phyloP scores from a whole-genome alignment of 2,113 vertebrate genomes.

The Microtus richardsoni region DNA sequence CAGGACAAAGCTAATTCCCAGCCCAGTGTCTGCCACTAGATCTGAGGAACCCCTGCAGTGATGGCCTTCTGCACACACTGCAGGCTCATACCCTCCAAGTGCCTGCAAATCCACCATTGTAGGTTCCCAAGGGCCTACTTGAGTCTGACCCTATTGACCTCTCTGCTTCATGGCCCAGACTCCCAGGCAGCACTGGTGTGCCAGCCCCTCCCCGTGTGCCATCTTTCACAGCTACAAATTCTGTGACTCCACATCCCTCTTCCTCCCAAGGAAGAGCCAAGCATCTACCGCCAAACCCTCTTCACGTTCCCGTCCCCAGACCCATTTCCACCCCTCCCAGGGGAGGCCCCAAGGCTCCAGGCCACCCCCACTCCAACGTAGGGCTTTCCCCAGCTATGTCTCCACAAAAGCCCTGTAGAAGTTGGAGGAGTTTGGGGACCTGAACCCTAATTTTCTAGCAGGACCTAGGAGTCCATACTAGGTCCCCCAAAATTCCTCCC shows the following conservation, averaged over 20 bases:
- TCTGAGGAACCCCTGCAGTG: neutral
- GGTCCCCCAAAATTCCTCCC: neutral
- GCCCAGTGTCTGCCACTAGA: neutral
- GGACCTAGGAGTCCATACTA: neutral
- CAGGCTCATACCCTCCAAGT: neutral
- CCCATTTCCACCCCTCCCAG: conserved; percentile 35
- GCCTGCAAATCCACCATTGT: conserved; percentile 22
- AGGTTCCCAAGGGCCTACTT: neutral
- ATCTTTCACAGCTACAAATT: conserved; percentile 30
- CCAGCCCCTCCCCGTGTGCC: neutral
- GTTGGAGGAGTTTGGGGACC: neutral
- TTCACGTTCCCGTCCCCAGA: conserved; percentile 19
- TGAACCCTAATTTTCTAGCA: conserved; percentile 4
- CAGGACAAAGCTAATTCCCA: neutral
- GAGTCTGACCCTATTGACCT: conserved; percentile 54
- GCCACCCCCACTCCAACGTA: conserved; percentile 43
- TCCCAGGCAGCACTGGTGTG: neutral
- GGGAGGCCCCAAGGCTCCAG: conserved; percentile 62
- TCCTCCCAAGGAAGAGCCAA: neutral
- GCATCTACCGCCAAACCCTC: neutral
- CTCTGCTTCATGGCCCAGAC: neutral
- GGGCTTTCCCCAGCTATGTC: conserved; percentile 47
- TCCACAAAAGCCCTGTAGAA: neutral
- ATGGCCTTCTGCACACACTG: neutral
- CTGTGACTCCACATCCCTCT: neutral